Evolutionary conservation across 2,113 vertebrate genomes (phyloP).

Genomic region (Xyrauchen texanus): DNA sequence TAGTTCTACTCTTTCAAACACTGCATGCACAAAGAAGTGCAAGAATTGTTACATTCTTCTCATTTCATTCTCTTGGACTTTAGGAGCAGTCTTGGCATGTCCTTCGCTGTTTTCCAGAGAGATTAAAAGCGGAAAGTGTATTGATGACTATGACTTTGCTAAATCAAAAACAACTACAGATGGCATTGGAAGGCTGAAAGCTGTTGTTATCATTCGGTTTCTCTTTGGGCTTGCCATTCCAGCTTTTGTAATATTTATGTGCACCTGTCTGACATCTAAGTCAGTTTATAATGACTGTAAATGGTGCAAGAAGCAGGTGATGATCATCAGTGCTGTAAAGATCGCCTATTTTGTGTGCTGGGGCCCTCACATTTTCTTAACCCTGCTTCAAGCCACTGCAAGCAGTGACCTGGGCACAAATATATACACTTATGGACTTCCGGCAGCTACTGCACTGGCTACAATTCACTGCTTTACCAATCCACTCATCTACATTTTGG

Average conservation of each 20-base stretch:
- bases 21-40: background rate
- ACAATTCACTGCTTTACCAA: slow-evolving; percentile 10
- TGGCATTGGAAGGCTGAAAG: background rate
- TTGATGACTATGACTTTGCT: slow-evolving; percentile 36
- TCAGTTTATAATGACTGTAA: background rate
- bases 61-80: slow-evolving; percentile 31
- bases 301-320: background rate
- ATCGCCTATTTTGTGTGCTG: slow-evolving; percentile 46
- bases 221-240: slow-evolving; percentile 38
- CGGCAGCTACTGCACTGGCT: slow-evolving; percentile 33
- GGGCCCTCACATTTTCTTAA: slow-evolving; percentile 34
- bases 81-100: slow-evolving; percentile 15
- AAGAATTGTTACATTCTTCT: slow-evolving; percentile 7
- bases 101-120: slow-evolving; percentile 46
- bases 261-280: background rate
- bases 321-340: slow-evolving; percentile 25
- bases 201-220: slow-evolving; percentile 33
- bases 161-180: background rate
- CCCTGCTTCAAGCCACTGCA: slow-evolving; percentile 12
- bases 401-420: background rate
- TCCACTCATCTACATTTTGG: slow-evolving; percentile 42
- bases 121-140: slow-evolving; percentile 10
- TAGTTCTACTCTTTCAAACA: slow-evolving; percentile 6
- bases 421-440: background rate
- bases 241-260: slow-evolving; percentile 11